These are phyloP conservation scores for Mythimna impura DNA, from an alignment of 2,888 invertebrate species.

Conservation along the genomic window DNA sequence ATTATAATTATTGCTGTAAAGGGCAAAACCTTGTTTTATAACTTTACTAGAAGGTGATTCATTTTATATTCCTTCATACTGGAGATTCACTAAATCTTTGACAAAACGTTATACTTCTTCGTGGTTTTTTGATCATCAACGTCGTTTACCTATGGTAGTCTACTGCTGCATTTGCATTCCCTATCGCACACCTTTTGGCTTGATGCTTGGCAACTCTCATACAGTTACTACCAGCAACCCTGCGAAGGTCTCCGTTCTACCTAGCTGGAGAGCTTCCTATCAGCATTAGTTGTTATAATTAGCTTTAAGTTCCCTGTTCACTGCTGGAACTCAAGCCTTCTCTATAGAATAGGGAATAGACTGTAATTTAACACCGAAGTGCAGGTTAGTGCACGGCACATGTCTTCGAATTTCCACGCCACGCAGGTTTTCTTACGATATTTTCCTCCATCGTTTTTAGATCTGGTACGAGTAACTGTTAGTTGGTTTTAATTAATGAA, in stretches of 20 bases:
- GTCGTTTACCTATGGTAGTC: background rate
- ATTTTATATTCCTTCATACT: background rate
- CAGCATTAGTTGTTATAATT: too few relatives aligned
- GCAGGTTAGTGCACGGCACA: too few relatives aligned
- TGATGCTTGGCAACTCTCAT: background rate
- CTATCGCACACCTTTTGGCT: background rate
- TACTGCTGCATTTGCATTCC: background rate
- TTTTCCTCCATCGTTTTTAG: too few relatives aligned
- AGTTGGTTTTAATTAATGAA: background rate
- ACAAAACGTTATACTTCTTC: background rate
- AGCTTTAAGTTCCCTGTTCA: too few relatives aligned
- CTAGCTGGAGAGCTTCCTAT: too few relatives aligned
- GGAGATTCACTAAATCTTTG: background rate
- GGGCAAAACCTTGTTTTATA: conserved; percentile 7
- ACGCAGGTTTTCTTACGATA: too few relatives aligned
- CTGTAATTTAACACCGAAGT: too few relatives aligned
- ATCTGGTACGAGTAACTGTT: background rate
- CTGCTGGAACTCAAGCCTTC: too few relatives aligned
- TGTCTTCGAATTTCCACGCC: too few relatives aligned
- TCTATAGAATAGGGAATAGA: too few relatives aligned
- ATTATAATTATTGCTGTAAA: conserved; percentile 20
- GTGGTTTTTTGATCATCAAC: background rate
- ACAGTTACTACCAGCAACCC: background rate
- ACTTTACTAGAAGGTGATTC: background rate
- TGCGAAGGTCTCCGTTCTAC: background rate